Conservation (phyloP, 2,113 vertebrate genomes). For the Sus scrofa region DNA sequence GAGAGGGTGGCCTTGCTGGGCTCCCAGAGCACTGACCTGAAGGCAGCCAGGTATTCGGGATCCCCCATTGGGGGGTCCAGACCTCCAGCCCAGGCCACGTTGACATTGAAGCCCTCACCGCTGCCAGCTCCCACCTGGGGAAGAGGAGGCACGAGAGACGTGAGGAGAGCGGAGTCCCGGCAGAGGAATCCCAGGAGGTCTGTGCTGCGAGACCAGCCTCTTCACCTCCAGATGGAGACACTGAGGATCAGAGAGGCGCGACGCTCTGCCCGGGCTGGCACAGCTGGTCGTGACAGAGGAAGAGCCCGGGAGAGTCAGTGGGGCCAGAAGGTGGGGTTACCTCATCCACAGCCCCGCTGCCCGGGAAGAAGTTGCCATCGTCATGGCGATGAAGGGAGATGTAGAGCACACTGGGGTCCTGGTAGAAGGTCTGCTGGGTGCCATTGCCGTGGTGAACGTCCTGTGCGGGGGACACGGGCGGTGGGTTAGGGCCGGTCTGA, state of each 20-base stretch:
- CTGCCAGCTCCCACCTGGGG: slow-evolving; percentile 92
- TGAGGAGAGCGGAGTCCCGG: not conserved
- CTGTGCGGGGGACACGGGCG: slow-evolving; percentile 80
- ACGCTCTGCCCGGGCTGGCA: not conserved
- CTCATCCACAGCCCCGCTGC: slow-evolving; percentile 93
- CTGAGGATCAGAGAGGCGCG: not conserved
- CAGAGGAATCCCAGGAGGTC: not conserved
- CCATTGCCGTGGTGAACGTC: slow-evolving; percentile 97
- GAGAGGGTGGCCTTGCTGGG: not conserved
- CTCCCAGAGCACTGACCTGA: slow-evolving; percentile 89
- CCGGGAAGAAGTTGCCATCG: slow-evolving; percentile 94
- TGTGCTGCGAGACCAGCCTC: not conserved
- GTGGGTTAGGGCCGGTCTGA: not conserved
- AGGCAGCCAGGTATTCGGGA: slow-evolving; percentile 96
- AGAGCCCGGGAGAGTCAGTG: not conserved
- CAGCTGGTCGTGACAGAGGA: not conserved
- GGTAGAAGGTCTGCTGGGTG: slow-evolving; percentile 95
- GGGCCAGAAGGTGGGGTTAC: slow-evolving; percentile 79
- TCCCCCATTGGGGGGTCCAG: slow-evolving; percentile 96
- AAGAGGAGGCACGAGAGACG: not conserved
- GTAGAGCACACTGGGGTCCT: slow-evolving; percentile 94
- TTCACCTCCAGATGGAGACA: not conserved
- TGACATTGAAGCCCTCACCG: slow-evolving; percentile 95
- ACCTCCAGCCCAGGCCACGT: slow-evolving; percentile 95
- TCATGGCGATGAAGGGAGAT: slow-evolving; percentile 96